phyloP scores from a whole-genome alignment of 2,113 vertebrate genomes.

The Chitala chitala region DNA sequence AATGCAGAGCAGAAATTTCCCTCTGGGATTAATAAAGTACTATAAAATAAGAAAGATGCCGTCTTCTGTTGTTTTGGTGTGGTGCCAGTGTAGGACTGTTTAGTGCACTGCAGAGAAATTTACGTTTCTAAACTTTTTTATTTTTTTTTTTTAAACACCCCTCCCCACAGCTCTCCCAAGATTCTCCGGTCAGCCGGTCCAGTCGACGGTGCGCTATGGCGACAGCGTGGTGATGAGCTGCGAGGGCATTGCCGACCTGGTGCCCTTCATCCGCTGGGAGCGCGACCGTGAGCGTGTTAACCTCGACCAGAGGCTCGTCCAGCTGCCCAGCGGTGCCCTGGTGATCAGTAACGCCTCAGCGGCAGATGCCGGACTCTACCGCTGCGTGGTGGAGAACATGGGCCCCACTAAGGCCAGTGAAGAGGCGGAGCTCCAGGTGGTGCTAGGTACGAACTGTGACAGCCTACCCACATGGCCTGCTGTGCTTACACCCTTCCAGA shows the following conservation, averaged over 20 bases:
- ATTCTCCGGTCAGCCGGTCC: conserved; percentile 76
- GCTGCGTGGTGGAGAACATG: conserved; percentile 76
- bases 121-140: no score
- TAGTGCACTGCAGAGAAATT: background rate
- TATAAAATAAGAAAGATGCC: no score
- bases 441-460: conserved; percentile 66
- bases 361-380: conserved; percentile 74
- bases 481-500: no score
- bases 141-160: background rate
- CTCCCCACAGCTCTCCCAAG: conserved; percentile 75
- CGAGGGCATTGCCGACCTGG: conserved; percentile 77
- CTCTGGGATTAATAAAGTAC: no score
- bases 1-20: no score
- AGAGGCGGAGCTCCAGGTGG: conserved; percentile 75
- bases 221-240: conserved; percentile 75
- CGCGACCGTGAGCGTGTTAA: conserved; percentile 65
- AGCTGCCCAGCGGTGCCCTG: conserved; percentile 73
- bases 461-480: background rate
- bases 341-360: conserved; percentile 77
- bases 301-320: conserved; percentile 56
- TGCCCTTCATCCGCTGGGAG: conserved; percentile 81
- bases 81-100: background rate
- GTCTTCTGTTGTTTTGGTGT: no score
- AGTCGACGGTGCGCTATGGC: conserved; percentile 56
- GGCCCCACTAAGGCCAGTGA: conserved; percentile 81